Evolutionary conservation across 2,888 invertebrate species (phyloP), one percentile per base, ranked within the genome.

Genomic region (Corythucha ciliata): DNA sequence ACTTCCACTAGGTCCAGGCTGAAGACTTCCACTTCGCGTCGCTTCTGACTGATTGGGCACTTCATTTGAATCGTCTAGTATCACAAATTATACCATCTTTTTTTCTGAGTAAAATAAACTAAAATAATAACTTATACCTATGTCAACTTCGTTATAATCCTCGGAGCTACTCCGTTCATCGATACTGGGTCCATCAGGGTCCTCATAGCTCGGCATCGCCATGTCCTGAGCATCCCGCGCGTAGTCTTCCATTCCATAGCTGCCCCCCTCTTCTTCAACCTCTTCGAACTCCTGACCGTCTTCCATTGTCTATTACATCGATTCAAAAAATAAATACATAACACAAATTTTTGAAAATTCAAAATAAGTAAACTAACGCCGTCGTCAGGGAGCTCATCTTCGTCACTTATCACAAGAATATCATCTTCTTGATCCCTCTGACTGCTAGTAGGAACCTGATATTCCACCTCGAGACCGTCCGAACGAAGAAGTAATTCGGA

Each of bases 361-460:
- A 3, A 39, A 39, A 21, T 39, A 3, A 39, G 37, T 37, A 27
- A 18, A 55, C 57, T 55, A 74, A 78, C 70, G 74, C 76, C 55
- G 71, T 58, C 74, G 58, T 75, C 76, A 16, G 72, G 71, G 65
- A 76, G 75, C 21, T 63, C 65, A 44, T 72, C 72, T 55, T 72
- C 72, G 60, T 80, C 82, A 64, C 84, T 85, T 0, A 84, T 82
- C 4, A 83, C 79, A 37, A 85, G 80, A 34, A 85, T 81, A 59
- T 86, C 85, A 64, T 87, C 86, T 63, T 87, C 72, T 65, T 87
- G 87, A 65, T 88, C 88, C 53, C 87, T 77, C 63, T 88, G 86
- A 24, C 87, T 87, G 20, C 87, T 87, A 0, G 88, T 88, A 6
- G 88, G 87, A 52, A 88, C 86, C 71, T 88, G 81, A 65, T 82